Evolutionary conservation across 2,888 invertebrate species (phyloP).

Genomic region (Molanna angustata): DNA sequence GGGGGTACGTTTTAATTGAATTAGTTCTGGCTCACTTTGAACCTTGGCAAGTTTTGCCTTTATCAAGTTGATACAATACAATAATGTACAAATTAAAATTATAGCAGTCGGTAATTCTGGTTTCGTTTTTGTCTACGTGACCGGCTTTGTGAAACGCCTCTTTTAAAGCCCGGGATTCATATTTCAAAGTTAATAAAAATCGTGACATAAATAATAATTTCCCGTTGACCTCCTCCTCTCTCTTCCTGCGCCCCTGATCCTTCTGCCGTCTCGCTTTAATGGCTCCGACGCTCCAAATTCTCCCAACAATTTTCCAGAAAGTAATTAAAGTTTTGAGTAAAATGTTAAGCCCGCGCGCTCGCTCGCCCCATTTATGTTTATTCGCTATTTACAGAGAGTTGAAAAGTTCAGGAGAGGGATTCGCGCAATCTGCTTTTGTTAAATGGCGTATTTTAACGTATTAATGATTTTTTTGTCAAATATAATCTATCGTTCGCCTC

Average conservation of each 20-base stretch:
- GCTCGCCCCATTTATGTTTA: conserved; percentile 22
- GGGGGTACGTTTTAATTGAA: not conserved
- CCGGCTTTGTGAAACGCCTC: conserved; percentile 13
- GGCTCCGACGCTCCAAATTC: not conserved
- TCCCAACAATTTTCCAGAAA: conserved; percentile 22
- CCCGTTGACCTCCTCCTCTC: conserved; percentile 18
- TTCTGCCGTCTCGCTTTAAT: not conserved
- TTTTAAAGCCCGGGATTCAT: conserved; percentile 2
- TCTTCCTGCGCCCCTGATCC: too few species aligned
- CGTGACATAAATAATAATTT: conserved; percentile 30
- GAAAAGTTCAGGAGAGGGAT: too few species aligned
- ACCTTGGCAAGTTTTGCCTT: not conserved
- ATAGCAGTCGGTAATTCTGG: conserved; percentile 10
- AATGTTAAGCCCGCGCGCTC: conserved; percentile 22
- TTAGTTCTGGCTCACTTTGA: not conserved
- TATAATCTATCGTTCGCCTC: too few species aligned
- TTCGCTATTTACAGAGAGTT: conserved; percentile 25
- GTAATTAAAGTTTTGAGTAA: conserved; percentile 31
- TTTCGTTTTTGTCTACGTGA: conserved; percentile 11
- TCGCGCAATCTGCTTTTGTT: conserved; percentile 13
- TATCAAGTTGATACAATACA: conserved; percentile 2
- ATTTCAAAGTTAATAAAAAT: conserved; percentile 30
- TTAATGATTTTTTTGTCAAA: too few species aligned
- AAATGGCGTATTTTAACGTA: too few species aligned
- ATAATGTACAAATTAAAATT: conserved; percentile 15